Evolutionary conservation across 1,140 invertebrate species (phyloP).

Genomic region (Galendromus occidentalis): DNA sequence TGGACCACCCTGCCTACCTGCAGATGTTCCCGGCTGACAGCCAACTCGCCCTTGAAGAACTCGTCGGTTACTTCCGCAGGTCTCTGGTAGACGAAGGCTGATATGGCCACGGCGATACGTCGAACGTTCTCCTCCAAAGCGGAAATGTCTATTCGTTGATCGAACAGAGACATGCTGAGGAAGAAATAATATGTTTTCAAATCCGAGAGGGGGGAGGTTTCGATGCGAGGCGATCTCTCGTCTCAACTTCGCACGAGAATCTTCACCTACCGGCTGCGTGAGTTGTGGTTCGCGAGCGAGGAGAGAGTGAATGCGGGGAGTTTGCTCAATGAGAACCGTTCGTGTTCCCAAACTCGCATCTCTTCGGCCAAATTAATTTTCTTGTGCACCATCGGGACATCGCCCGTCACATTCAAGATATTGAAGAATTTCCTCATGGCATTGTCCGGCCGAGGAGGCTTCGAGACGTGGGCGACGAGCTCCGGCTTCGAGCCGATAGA

Average conservation of each 20-base stretch:
- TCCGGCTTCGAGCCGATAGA: conserved; percentile 42
- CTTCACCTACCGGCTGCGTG: conserved; percentile 17
- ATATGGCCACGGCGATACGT: background rate
- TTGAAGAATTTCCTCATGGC: conserved; percentile 48
- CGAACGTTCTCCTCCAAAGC: background rate
- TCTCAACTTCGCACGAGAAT: background rate
- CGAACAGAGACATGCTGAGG: background rate
- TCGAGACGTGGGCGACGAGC: conserved; percentile 80
- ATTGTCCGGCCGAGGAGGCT: conserved; percentile 71
- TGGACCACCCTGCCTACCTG: background rate
- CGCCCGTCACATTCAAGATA: conserved; percentile 25
- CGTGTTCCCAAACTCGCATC: conserved; percentile 85
- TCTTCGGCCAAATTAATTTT: conserved; percentile 95
- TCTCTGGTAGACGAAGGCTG: background rate
- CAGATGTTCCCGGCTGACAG: background rate
- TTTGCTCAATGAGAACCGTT: conserved; percentile 74
- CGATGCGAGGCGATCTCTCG: background rate
- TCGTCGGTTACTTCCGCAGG: background rate
- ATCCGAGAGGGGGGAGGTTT: background rate
- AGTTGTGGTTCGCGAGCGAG: conserved; percentile 37
- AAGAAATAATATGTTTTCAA: background rate
- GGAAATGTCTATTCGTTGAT: background rate
- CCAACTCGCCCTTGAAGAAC: background rate
- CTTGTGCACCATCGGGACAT: conserved; percentile 66
- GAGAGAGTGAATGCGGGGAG: conserved; percentile 78